phyloP scores from a whole-genome alignment of 2,113 vertebrate species.

The Caretta caretta region DNA sequence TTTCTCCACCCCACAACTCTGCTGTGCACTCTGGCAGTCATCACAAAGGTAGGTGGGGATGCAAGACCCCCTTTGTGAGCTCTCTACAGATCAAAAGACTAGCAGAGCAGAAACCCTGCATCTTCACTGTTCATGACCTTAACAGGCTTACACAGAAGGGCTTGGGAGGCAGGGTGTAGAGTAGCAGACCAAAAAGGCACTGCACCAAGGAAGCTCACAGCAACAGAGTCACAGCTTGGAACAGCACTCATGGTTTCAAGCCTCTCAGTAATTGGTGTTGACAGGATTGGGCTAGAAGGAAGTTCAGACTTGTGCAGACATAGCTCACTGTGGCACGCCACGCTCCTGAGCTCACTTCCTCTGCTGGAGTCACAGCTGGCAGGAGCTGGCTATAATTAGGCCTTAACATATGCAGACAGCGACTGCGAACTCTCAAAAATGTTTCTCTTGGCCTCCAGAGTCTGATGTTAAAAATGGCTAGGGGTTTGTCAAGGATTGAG shows the following conservation, averaged over 20 bases:
- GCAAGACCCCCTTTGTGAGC: neutral
- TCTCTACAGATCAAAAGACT: too few relatives aligned
- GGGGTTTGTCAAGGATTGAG: neutral
- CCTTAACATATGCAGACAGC: accelerated
- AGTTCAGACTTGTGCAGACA: neutral
- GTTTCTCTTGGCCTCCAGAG: neutral
- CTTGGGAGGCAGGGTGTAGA: neutral
- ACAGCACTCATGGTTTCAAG: neutral
- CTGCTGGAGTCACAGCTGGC: neutral
- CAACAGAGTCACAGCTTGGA: neutral
- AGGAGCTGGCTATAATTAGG: neutral
- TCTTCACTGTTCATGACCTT: neutral
- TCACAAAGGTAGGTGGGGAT: neutral
- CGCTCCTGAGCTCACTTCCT: neutral
- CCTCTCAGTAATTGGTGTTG: neutral
- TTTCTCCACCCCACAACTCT: neutral
- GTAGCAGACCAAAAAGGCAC: neutral
- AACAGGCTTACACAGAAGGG: neutral
- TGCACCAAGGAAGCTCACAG: neutral
- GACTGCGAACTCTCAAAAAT: neutral
- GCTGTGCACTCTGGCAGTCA: neutral
- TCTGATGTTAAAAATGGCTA: neutral
- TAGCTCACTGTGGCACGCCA: neutral
- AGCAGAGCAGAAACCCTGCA: neutral
- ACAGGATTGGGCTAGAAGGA: neutral